Base-by-base conservation (phyloP, 2,888 invertebrate species). In the Rugalucina vietnamica region DNA sequence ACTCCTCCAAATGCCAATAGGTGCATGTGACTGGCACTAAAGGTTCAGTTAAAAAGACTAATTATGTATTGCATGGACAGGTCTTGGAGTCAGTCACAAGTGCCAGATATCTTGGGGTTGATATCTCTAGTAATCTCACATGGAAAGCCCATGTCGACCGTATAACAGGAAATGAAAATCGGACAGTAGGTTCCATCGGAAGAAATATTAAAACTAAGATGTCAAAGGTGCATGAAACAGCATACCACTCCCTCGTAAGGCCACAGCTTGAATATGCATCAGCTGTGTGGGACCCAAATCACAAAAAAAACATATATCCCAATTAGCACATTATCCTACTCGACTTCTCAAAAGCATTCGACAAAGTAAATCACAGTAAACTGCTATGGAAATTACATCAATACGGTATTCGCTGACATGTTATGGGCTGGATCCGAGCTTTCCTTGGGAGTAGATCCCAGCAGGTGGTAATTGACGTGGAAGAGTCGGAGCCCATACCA, bases 61-160 rank as follows among this genome's bases (percentile, higher is more conserved):
- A n/a, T 10, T 54, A 54, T 21, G 4, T 14, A 54, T 24, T 54
- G 54, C 54, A 54, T 54, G 54, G 54, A 24, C 21, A 54, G 21
- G n/a, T 54, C 21, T 24, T 54, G 14, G 54, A 54, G n/a, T n/a
- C n/a, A n/a, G n/a, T n/a, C 54, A 54, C 21, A 14, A n/a, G 54
- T 54, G 73, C 73, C 49, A 37, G 24, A 21, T 73, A 73, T 34
- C 73, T 73, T 18, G 73, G 73, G 36, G 73, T 73, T 24, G 69
- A 69, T 32, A 43, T 73, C 27, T 34, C 73, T 4, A 49, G 49
- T 21, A 49, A 39, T 49, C 43, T 73, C 27, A 27, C 73, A 24
- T 73, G 73, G 73, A 34, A 24, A 43, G n/a, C 73, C n/a, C 43
- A 73, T 49, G 32, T 73, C 34, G 14, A 39, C 49, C 18, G 73